Conservation (phyloP, 2,113 vertebrate species). For the Romanogobio albipinnatus region DNA sequence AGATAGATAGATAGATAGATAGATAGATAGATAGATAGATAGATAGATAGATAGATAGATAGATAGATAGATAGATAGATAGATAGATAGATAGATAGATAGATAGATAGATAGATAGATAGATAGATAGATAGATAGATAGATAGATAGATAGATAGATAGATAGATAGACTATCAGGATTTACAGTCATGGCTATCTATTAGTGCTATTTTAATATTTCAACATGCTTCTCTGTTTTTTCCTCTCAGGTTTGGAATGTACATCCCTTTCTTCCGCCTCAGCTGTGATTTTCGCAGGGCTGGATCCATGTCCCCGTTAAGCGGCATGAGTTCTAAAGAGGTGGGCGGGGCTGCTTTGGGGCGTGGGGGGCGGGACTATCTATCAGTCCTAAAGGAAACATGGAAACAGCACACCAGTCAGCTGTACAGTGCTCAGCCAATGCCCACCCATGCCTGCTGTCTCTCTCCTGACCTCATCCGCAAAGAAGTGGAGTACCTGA, state of each 20-base stretch:
- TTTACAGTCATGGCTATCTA: background rate
- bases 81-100: no score
- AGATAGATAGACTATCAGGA: background rate
- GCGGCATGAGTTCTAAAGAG: constrained; percentile 87
- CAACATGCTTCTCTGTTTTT: background rate
- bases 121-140: no score
- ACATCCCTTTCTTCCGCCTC: constrained; percentile 94
- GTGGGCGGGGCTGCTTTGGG: constrained; percentile 60
- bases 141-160: no score
- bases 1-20: no score
- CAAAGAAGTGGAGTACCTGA: constrained; percentile 94
- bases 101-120: no score
- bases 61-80: no score
- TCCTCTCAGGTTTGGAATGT: constrained; percentile 91
- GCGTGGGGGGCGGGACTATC: constrained; percentile 85
- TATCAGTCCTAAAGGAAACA: constrained; percentile 90
- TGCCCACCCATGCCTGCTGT: constrained; percentile 97
- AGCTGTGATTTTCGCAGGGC: constrained; percentile 87
- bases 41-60: no score
- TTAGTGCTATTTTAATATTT: background rate
- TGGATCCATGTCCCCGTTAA: constrained; percentile 81
- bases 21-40: no score
- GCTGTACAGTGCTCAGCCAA: constrained; percentile 86
- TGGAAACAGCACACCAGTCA: constrained; percentile 96
- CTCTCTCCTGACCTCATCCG: constrained; percentile 96